Evolutionary conservation across 2,113 vertebrate genomes (phyloP).

Genomic region (Psettodes erumei): DNA sequence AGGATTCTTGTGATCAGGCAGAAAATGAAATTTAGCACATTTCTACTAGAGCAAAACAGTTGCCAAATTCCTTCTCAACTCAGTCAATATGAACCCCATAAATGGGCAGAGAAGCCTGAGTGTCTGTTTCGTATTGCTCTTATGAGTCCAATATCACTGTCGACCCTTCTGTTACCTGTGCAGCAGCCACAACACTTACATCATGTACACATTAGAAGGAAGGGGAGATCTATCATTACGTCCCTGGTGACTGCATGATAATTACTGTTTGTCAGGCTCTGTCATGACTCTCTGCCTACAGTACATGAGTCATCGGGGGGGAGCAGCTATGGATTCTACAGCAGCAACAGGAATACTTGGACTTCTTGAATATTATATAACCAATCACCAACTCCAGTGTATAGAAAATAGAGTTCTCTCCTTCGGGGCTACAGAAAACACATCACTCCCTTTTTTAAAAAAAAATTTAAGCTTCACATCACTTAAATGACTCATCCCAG

Average conservation of each 20-base stretch:
- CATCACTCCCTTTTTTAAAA: background rate
- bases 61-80: background rate
- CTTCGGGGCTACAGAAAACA: background rate
- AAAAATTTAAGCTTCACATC: background rate
- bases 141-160: background rate
- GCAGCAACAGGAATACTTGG: constrained; percentile 41
- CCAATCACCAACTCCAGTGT: constrained; percentile 24
- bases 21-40: background rate
- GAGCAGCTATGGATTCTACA: constrained; percentile 49
- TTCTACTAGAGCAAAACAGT: background rate
- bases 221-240: constrained; percentile 55
- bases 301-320: constrained; percentile 69
- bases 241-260: constrained; percentile 54
- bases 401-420: background rate
- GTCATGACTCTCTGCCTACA: constrained; percentile 71
- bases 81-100: constrained; percentile 2
- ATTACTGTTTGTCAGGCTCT: constrained; percentile 65
- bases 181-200: constrained; percentile 4
- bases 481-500: constrained; percentile 17
- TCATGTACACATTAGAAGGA: constrained; percentile 39
- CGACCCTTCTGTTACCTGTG: constrained; percentile 20
- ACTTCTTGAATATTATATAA: constrained; percentile 51
- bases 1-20: constrained; percentile 29
- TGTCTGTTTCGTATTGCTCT: background rate
- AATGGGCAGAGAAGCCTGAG: constrained; percentile 6